phyloP scores from a whole-genome alignment of 2,888 invertebrate genomes.

The Gasteruption jaculator region DNA sequence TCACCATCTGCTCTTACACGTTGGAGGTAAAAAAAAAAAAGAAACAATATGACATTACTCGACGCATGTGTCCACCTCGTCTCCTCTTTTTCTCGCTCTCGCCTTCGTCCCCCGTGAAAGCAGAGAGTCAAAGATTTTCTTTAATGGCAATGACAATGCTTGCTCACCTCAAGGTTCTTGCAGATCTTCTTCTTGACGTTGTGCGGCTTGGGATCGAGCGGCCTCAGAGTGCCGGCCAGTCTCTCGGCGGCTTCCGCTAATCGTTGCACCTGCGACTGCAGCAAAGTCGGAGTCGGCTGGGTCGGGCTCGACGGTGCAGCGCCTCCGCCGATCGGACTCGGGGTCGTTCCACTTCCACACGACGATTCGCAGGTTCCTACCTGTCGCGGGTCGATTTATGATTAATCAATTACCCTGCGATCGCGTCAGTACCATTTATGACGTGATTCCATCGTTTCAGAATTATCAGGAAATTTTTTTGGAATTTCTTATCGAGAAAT shows the following conservation, averaged over 20 bases:
- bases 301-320: conserved; percentile 46
- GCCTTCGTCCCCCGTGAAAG: background rate
- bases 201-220: conserved; percentile 83
- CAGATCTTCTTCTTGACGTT: conserved; percentile 88
- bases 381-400: conserved; percentile 23
- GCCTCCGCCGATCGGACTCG: conserved; percentile 44
- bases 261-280: conserved; percentile 80
- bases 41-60: conserved; percentile 1
- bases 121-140: background rate
- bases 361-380: conserved; percentile 49
- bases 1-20: conserved; percentile 64
- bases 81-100: background rate
- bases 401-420: background rate
- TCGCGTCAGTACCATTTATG: background rate
- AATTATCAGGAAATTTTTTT: background rate
- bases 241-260: conserved; percentile 79
- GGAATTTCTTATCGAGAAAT: background rate
- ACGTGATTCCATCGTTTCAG: background rate
- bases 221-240: conserved; percentile 77
- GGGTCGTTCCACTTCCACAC: conserved; percentile 47
- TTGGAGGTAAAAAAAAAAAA: background rate
- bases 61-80: conserved; percentile 1
- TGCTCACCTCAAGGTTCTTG: conserved; percentile 75
- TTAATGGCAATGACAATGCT: background rate
- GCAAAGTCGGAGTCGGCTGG: conserved; percentile 71